Conservation (phyloP, 2,888 invertebrate species). For the Euzetes globulus region DNA sequence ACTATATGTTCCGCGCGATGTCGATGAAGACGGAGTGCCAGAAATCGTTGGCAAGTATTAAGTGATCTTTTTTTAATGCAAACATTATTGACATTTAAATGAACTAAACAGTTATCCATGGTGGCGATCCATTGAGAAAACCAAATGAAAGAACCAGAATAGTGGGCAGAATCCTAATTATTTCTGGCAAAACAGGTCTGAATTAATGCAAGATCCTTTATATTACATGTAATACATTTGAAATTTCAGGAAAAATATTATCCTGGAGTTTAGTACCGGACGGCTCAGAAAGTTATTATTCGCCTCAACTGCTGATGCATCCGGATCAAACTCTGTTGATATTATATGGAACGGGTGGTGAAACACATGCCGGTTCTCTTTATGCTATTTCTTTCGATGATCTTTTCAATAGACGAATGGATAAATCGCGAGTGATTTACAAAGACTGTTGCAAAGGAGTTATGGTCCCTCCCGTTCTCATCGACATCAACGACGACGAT, state of each 20-base stretch:
- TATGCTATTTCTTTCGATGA: slow-evolving; percentile 57
- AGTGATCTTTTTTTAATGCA: neutral
- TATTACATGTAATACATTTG: neutral
- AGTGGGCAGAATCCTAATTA: slow-evolving; percentile 59
- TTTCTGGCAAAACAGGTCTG: slow-evolving; percentile 63
- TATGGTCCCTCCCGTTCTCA: slow-evolving; percentile 57
- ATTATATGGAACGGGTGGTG: slow-evolving; percentile 66
- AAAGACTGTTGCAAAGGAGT: slow-evolving; percentile 56
- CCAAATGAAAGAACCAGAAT: slow-evolving; percentile 49
- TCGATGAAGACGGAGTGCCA: slow-evolving; percentile 59
- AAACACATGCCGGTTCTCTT: slow-evolving; percentile 62
- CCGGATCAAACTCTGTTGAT: slow-evolving; percentile 57
- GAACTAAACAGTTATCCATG: slow-evolving; percentile 61
- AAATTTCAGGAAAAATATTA: slow-evolving; percentile 33
- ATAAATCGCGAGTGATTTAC: slow-evolving; percentile 49
- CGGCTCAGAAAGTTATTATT: slow-evolving; percentile 62
- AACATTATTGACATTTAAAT: neutral
- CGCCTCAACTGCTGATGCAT: slow-evolving; percentile 59
- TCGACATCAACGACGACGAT: slow-evolving; percentile 64
- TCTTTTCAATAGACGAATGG: slow-evolving; percentile 45
- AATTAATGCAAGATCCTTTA: slow-evolving; percentile 45
- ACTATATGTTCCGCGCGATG: slow-evolving; percentile 59
- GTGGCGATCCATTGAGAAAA: slow-evolving; percentile 51
- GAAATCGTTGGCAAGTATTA: slow-evolving; percentile 52
- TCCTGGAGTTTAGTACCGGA: slow-evolving; percentile 56